Conservation (phyloP, 1,140 invertebrate genomes). For the Trachymyrmex cornetzi region DNA sequence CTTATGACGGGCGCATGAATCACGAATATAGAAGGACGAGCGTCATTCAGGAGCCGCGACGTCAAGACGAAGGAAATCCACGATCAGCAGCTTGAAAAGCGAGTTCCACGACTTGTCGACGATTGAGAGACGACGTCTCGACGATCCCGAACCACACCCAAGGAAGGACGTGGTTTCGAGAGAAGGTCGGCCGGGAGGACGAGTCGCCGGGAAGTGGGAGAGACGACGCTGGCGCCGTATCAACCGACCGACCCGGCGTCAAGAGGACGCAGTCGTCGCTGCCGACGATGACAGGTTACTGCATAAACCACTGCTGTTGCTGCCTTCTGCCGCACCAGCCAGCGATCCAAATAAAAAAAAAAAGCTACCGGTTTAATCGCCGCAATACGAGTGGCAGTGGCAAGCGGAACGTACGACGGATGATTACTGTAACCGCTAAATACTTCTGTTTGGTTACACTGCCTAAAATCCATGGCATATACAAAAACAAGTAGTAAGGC, state of each 20-base stretch:
- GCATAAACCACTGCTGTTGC: constrained; percentile 37
- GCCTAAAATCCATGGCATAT: not conserved
- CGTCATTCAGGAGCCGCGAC: not conserved
- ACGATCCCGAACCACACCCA: constrained; percentile 75
- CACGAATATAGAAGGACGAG: constrained; percentile 11
- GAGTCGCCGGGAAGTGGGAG: constrained; percentile 60
- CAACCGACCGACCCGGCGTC: constrained; percentile 69
- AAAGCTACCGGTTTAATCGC: not conserved
- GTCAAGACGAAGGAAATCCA: not conserved
- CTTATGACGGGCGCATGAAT: not conserved
- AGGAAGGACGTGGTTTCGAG: constrained; percentile 65
- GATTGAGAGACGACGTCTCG: constrained; percentile 22
- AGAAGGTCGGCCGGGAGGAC: constrained; percentile 70
- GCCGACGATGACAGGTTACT: constrained; percentile 74
- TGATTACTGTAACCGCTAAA: not conserved
- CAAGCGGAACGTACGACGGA: not conserved
- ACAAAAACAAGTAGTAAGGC: too few relatives aligned
- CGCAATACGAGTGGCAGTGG: not conserved
- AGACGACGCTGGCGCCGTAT: constrained; percentile 76
- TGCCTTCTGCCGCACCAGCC: not conserved
- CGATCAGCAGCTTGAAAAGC: not conserved
- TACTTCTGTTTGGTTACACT: not conserved
- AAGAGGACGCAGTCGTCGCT: constrained; percentile 70
- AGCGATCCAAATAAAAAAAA: not conserved
- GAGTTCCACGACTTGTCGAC: constrained; percentile 45